Base-by-base conservation (phyloP, 2,113 vertebrate genomes). In the Gallinago undulata region DNA sequence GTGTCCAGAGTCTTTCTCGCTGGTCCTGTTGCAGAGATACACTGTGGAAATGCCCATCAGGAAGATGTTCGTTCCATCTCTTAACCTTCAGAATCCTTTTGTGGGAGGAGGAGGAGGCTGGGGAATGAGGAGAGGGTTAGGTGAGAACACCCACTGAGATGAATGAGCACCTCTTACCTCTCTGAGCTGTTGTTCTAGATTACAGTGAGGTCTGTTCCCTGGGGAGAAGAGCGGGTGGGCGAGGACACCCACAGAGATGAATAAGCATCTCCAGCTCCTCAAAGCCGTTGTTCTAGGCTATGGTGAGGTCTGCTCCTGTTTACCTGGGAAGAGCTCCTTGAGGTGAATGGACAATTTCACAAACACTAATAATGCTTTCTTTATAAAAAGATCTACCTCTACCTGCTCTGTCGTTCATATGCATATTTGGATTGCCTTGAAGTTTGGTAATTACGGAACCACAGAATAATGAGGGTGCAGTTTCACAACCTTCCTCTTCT, bases 131-230 rank as follows among this genome's bases (percentile, higher is more conserved):
- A 80, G 69, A 53, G 70, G 74, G 77, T 75, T 81, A 79, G 91
- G 66, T 90, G 76, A 93, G 96, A 96, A 94, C 95, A 96, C 94
- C 96, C 91, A 94, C 74, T 10, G 87, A 94, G 96, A 97, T 97
- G 87, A 97, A 93, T 43, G 94, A 91, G 78, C 87, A 87, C 57
- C 74, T 91, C 87, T 77, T 89, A 53, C 81, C 84, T 95, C 91
- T 93, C 2, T 0, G 7, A 94, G 89, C 76, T 94, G 16, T 95
- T 95, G 89, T 89, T 93, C 10, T 63, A 68, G 84, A 37, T 60
- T 81, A 11, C 41, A 55, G 59, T 8, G 5, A 91, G 66, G 91
- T 85, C 92, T 90, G 30, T 68, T 88, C 93, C 94, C 73, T 72
- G 84, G 66, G 93, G 95, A 96, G 94, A 82, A 21, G 81, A 91